phyloP scores from a whole-genome alignment of 2,888 invertebrate genomes.

The Sipunculus nudus region DNA sequence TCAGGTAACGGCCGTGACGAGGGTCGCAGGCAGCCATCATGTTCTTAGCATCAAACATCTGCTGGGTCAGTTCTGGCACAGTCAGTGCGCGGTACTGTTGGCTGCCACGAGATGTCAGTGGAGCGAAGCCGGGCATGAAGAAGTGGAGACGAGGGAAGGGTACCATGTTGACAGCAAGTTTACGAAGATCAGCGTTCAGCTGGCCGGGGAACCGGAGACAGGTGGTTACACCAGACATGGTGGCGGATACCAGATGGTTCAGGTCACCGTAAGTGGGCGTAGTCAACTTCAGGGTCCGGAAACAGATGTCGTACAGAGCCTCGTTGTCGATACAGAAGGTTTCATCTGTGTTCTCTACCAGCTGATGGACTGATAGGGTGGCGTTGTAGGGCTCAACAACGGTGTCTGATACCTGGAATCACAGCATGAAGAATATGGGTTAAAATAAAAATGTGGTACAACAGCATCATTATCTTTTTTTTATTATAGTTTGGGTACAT shows the following conservation, averaged over 20 bases:
- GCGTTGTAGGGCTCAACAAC: slow-evolving; percentile 79
- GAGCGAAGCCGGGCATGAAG: slow-evolving; percentile 92
- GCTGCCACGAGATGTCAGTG: slow-evolving; percentile 83
- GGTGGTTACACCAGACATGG: slow-evolving; percentile 75
- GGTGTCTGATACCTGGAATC: slow-evolving; percentile 77
- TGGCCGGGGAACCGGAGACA: slow-evolving; percentile 90
- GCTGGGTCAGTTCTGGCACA: slow-evolving; percentile 87
- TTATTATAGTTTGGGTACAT: too few species aligned
- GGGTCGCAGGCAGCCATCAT: slow-evolving; percentile 98
- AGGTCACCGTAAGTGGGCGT: slow-evolving; percentile 75
- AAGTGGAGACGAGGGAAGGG: slow-evolving; percentile 91
- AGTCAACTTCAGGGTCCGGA: slow-evolving; percentile 70
- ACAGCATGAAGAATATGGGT: background rate
- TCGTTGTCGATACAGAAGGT: slow-evolving; percentile 90
- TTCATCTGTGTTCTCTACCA: slow-evolving; percentile 88
- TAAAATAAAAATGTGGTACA: too few species aligned
- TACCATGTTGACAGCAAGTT: slow-evolving; percentile 83
- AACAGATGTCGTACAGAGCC: slow-evolving; percentile 74
- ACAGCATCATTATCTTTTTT: too few species aligned
- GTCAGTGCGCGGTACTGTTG: slow-evolving; percentile 82
- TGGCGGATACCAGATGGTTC: slow-evolving; percentile 77
- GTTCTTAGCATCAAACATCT: slow-evolving; percentile 94
- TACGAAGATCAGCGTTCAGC: slow-evolving; percentile 85
- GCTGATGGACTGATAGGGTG: slow-evolving; percentile 72
- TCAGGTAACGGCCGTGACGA: slow-evolving; percentile 87